These are phyloP conservation scores for Tachina grossa DNA, from an alignment of 2,888 invertebrate genomes.

Conservation along the genomic window DNA sequence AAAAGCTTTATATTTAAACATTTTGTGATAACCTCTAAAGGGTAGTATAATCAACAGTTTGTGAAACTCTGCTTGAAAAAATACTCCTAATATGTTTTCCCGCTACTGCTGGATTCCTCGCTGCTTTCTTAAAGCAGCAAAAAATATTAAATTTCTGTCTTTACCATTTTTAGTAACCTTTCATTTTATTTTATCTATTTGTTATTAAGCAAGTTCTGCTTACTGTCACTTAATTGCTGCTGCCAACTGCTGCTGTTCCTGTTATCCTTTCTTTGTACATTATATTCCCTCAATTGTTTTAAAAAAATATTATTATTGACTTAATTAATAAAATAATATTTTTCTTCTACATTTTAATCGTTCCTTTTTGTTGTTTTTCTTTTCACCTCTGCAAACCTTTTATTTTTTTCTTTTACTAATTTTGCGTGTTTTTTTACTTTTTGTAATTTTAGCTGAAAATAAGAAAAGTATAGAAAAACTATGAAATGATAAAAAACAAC, in stretches of 20 bases:
- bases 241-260: neutral
- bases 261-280: neutral
- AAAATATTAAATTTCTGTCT: neutral
- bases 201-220: neutral
- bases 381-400: constrained; percentile 27
- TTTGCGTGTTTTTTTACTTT: constrained; percentile 58
- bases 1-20: neutral
- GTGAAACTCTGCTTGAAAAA: neutral
- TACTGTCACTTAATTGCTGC: neutral
- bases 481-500: constrained; percentile 30
- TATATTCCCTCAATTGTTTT: constrained; percentile 67
- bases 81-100: neutral
- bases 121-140: constrained; percentile 9
- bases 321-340: constrained; percentile 46
- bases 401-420: constrained; percentile 13
- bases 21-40: too few species aligned
- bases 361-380: constrained; percentile 16
- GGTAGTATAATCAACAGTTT: neutral
- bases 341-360: constrained; percentile 14
- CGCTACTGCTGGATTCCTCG: neutral
- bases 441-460: constrained; percentile 18
- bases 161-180: neutral
- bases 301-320: constrained; percentile 59
- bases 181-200: constrained; percentile 1
- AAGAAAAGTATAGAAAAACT: neutral